Percentiles rank a stretch among this genome's conserved stretches.
phyloP scores from a whole-genome alignment of 1,140 invertebrate genomes.

The Paralvinella palmiformis region DNA sequence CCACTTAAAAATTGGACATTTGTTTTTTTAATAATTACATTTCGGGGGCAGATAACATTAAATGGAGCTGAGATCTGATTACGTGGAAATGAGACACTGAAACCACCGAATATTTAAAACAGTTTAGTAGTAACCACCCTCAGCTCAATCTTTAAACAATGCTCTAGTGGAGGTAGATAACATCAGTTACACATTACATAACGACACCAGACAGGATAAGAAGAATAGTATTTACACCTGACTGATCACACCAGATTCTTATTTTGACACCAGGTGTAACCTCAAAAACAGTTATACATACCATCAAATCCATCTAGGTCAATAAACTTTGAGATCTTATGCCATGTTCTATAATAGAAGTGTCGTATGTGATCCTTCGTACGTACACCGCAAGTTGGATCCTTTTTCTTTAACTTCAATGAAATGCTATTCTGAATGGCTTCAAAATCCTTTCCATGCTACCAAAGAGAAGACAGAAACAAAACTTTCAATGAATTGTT shows the following conservation, averaged over 20 bases:
- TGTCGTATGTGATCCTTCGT: conserved; percentile 90
- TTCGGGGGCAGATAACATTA: too few species aligned
- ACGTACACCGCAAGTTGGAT: conserved; percentile 57
- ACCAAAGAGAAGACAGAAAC: conserved; percentile 17
- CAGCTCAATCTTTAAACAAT: too few species aligned
- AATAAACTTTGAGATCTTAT: conserved; percentile 87
- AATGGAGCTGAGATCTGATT: too few species aligned
- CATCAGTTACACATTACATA: not conserved
- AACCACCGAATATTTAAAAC: too few species aligned
- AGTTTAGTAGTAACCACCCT: too few species aligned
- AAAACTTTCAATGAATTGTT: not conserved
- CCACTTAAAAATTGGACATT: too few species aligned
- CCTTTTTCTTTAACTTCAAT: conserved; percentile 71
- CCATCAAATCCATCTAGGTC: conserved; percentile 67
- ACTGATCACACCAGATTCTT: not conserved
- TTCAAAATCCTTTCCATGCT: conserved; percentile 93
- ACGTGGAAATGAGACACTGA: too few species aligned
- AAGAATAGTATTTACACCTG: not conserved
- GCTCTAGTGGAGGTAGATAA: not conserved
- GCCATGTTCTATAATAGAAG: conserved; percentile 91
- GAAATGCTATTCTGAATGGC: conserved; percentile 78
- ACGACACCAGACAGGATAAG: not conserved
- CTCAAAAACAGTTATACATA: conserved; percentile 48
- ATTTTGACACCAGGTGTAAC: not conserved
- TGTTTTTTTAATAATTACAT: too few species aligned